Evolutionary conservation across 2,113 vertebrate genomes (phyloP).

Genomic region (Cranoglanis bouderius): DNA sequence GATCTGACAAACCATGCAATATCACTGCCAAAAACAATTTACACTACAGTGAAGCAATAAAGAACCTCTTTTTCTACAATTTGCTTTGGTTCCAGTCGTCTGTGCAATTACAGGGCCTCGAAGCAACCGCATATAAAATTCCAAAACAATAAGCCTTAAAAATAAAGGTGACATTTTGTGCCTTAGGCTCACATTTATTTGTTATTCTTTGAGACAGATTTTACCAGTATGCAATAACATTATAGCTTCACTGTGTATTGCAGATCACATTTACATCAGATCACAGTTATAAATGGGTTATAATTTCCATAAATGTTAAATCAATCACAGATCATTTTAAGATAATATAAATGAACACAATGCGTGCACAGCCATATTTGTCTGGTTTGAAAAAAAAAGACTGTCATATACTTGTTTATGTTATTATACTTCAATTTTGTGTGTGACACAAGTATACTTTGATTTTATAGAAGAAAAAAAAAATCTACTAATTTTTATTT

Average conservation of each 20-base stretch:
- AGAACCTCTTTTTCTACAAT: neutral
- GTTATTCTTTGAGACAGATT: neutral
- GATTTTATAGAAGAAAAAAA: neutral
- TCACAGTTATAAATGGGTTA: neutral
- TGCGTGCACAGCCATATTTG: neutral
- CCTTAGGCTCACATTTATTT: neutral
- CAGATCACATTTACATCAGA: neutral
- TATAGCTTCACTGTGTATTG: neutral
- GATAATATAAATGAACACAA: neutral
- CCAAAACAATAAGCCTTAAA: slow-evolving; percentile 1
- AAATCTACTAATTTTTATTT: neutral
- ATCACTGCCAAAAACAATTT: slow-evolving; percentile 14
- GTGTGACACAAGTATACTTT: neutral
- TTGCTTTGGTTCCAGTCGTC: slow-evolving; percentile 6
- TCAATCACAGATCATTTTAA: neutral
- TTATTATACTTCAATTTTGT: neutral
- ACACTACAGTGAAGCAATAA: neutral
- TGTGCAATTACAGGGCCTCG: neutral
- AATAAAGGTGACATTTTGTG: neutral
- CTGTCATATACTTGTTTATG: neutral
- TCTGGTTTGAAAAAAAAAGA: neutral
- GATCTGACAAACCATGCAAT: neutral
- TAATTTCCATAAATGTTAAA: neutral
- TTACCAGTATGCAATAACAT: neutral
- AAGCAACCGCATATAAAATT: neutral